Evolutionary conservation across 2,113 vertebrate species (phyloP).

Genomic region (Calyptommatus sinebrachiatus): DNA sequence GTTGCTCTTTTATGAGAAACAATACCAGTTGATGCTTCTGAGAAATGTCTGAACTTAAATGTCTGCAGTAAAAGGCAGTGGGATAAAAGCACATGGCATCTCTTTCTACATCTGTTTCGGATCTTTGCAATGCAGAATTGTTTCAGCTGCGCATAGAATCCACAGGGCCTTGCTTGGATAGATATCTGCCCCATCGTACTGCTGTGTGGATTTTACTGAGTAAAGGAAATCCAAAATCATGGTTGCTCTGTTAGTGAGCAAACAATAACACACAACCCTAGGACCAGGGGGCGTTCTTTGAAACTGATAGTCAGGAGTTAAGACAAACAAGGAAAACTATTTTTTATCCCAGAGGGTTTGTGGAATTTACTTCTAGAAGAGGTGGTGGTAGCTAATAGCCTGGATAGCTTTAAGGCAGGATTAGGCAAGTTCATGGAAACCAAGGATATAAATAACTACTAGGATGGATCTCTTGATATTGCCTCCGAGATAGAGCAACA

Average conservation of each 20-base stretch:
- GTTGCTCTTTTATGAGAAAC: constrained; percentile 19
- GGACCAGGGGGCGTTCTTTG: too few species aligned
- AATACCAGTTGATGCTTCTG: constrained; percentile 1
- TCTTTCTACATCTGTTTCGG: background rate
- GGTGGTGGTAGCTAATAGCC: too few species aligned
- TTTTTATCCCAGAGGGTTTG: too few species aligned
- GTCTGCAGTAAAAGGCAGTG: background rate
- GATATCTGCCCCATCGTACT: background rate
- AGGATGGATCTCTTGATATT: too few species aligned
- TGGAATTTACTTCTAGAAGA: too few species aligned
- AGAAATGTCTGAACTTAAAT: constrained; percentile 16
- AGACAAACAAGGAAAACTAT: too few species aligned
- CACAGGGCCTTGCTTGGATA: background rate
- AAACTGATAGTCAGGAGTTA: too few species aligned
- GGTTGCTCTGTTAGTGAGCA: background rate
- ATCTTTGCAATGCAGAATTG: constrained; percentile 3
- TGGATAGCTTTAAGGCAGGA: too few species aligned
- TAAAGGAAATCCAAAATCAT: background rate
- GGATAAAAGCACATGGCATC: constrained; percentile 21
- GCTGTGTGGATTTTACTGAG: background rate
- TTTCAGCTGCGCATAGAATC: background rate
- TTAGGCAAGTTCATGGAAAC: too few species aligned
- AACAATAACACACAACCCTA: too few species aligned
- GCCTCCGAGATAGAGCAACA: too few species aligned
- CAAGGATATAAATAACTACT: too few species aligned